These are phyloP conservation scores for Andrena bicolor DNA, from an alignment of 2,888 invertebrate genomes.

Conservation along the genomic window DNA sequence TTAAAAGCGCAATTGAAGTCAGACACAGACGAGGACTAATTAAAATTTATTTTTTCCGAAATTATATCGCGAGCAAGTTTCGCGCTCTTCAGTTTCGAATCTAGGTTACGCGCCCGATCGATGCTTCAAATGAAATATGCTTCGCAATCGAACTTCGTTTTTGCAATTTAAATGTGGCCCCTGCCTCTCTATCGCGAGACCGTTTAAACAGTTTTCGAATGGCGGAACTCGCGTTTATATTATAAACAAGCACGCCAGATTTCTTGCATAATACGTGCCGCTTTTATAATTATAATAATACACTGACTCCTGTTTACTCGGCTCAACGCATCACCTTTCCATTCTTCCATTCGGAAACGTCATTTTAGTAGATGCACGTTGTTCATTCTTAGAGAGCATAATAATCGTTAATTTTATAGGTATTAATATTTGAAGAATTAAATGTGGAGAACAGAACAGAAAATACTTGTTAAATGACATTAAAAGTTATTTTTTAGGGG, in stretches of 20 bases:
- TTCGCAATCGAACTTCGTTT: constrained; percentile 22
- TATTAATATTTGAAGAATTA: no score
- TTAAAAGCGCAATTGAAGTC: constrained; percentile 56
- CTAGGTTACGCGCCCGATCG: constrained; percentile 49
- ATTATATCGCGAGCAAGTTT: constrained; percentile 29
- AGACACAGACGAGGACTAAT: constrained; percentile 53
- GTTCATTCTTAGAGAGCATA: no score
- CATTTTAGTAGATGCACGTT: background rate
- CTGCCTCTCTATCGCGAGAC: background rate
- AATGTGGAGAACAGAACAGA: no score
- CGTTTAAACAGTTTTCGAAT: background rate
- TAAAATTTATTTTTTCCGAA: constrained; percentile 58
- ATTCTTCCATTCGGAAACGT: background rate
- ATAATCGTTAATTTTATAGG: no score
- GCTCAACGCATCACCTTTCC: background rate
- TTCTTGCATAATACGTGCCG: background rate
- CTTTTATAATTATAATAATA: background rate
- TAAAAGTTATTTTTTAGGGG: no score
- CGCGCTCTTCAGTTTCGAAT: constrained; percentile 30
- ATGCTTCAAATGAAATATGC: constrained; percentile 48
- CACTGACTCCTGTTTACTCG: background rate
- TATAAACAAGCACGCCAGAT: background rate
- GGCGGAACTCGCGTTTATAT: background rate
- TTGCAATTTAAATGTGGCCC: background rate
- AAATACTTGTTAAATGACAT: no score